These are phyloP conservation scores for Lysiphlebus fabarum DNA, from an alignment of 1,140 invertebrate species.

Conservation along the genomic window DNA sequence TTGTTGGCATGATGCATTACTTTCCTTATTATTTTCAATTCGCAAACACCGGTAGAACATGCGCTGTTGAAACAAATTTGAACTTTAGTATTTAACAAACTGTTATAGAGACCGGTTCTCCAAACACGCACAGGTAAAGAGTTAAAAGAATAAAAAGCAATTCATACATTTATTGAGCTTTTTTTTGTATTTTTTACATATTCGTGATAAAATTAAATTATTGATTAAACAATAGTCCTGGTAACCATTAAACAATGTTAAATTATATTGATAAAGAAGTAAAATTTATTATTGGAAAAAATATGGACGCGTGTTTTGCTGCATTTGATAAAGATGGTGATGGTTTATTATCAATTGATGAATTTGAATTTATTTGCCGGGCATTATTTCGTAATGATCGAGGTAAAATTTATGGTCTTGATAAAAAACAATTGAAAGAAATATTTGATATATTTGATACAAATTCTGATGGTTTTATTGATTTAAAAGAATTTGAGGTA, in stretches of 20 bases:
- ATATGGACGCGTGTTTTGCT: constrained; percentile 83
- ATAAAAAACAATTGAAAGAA: constrained; percentile 68
- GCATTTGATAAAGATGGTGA: constrained; percentile 86
- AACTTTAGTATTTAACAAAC: too few relatives aligned
- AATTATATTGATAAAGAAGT: constrained; percentile 4
- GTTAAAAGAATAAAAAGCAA: too few relatives aligned
- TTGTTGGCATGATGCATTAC: too few relatives aligned
- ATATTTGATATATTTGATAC: constrained; percentile 78
- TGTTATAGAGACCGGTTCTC: too few relatives aligned
- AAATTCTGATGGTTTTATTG: constrained; percentile 75
- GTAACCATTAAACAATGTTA: constrained; percentile 30
- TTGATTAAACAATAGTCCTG: constrained; percentile 50
- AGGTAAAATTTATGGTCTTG: constrained; percentile 79
- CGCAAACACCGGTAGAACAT: too few relatives aligned
- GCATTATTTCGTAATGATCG: constrained; percentile 82
- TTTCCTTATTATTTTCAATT: too few relatives aligned
- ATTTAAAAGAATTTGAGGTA: constrained; percentile 74
- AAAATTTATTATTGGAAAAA: constrained; percentile 34
- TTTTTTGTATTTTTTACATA: too few relatives aligned
- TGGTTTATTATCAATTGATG: constrained; percentile 71
- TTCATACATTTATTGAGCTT: too few relatives aligned
- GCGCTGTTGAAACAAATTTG: too few relatives aligned
- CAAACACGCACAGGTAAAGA: too few relatives aligned
- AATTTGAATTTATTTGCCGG: constrained; percentile 78
- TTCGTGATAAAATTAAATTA: constrained; percentile 30